phyloP scores from a whole-genome alignment of 2,113 vertebrate genomes.

The Rafetus swinhoei region DNA sequence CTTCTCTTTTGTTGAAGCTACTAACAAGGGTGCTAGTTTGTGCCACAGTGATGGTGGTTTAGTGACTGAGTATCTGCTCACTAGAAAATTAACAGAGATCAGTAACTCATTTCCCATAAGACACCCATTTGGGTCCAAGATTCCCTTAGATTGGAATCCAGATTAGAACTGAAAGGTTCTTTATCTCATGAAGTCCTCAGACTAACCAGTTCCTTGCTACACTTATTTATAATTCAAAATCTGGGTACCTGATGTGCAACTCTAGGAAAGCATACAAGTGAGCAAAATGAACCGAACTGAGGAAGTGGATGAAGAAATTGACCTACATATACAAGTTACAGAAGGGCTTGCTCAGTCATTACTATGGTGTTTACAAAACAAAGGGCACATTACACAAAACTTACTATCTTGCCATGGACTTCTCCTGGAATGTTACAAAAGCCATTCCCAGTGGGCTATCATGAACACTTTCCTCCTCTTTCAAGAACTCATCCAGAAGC shows the following conservation, averaged over 20 bases:
- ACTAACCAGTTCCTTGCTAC: not conserved
- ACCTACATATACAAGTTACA: constrained; percentile 34
- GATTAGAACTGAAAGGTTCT: not conserved
- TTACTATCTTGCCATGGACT: constrained; percentile 92
- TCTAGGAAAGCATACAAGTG: not conserved
- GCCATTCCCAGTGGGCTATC: constrained; percentile 88
- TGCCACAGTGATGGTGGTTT: not conserved
- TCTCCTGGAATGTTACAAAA: constrained; percentile 91
- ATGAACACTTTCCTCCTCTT: constrained; percentile 74
- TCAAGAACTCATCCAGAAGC: constrained; percentile 77
- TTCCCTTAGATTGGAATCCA: not conserved
- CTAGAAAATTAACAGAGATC: not conserved
- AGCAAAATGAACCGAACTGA: constrained; percentile 51
- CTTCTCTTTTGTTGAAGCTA: not conserved
- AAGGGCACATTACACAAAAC: constrained; percentile 33
- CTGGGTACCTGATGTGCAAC: not conserved
- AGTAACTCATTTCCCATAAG: not conserved
- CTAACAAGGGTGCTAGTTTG: not conserved
- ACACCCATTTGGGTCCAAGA: not conserved
- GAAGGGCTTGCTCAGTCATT: not conserved
- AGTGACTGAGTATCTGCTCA: not conserved
- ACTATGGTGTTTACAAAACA: not conserved
- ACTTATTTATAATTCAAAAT: not conserved
- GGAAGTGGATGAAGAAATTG: constrained; percentile 35
- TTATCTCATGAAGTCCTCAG: not conserved